Base-by-base conservation (phyloP, 2,797 vertebrate species). In the Chelonia mydas region DNA sequence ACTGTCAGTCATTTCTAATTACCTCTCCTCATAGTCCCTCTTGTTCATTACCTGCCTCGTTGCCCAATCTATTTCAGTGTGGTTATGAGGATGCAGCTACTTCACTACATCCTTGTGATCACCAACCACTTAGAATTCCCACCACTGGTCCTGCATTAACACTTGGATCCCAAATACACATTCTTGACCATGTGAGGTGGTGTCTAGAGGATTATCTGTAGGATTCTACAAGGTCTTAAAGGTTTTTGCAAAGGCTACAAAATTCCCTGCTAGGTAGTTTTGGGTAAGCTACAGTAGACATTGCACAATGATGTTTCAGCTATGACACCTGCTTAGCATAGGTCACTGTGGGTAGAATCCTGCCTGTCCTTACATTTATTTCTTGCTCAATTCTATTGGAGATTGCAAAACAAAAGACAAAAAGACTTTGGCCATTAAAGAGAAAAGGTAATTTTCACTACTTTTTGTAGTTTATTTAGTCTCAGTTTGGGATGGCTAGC, bases 331-430 rank as follows among this genome's bases (percentile, higher is more conserved):
- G 79, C 28, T 50, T 21, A 1, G 0, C 19, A 2, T 2, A 6
- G 13, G 7, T 45, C 31, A 57, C 17, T 31, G 45, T 28, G 17
- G n/a, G 49, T 83, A 61, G 21, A 83, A 10, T 83, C 81, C 81
- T 41, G 53, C 2, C 31, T 50, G 68, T 37, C 7, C 15, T 84
- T n/a, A n/a, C 7, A 54, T 55, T 37, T 23, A 9, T 17, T 5
- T 0, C 7, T 25, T 8, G 2, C 61, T 37, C 0, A 0, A 11
- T 28, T 33, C 86, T 41, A 8, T 2, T 1, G 0, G 1, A n/a
- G 17, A 86, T 77, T 74, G 11, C 11, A 37, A 33, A 11, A 0
- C 0, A 25, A 15, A 17, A 0, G 47, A 47, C 4, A 49, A 88
- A 86, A 51, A 7, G 33, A 92, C 68, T 37, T 47, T 78, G 72